Conservation (phyloP, 1,140 invertebrate genomes). For the Achatina immaculata region DNA sequence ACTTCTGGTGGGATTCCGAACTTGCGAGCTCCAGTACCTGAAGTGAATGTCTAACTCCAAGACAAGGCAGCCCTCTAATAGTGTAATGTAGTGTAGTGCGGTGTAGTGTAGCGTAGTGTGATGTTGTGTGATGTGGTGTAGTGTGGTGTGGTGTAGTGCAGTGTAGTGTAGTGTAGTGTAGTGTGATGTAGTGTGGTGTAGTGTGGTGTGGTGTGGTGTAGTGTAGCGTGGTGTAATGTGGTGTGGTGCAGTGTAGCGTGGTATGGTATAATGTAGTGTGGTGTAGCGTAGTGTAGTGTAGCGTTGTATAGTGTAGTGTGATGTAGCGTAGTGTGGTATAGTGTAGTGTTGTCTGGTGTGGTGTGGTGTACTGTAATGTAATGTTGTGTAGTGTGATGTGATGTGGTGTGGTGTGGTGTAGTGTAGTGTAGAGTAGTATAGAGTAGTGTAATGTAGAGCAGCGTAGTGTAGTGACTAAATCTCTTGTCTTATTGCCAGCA, state of each 20-base stretch:
- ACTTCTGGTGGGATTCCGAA: no score
- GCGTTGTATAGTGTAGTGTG: not conserved
- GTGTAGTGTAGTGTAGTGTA: slow-evolving; percentile 45
- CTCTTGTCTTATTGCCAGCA: no score
- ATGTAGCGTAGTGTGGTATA: not conserved
- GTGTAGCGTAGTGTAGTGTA: slow-evolving; percentile 25
- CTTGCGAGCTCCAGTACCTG: no score
- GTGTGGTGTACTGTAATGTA: not conserved
- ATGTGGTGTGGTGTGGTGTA: slow-evolving; percentile 39
- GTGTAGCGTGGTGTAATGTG: slow-evolving; percentile 46
- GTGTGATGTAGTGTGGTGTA: slow-evolving; percentile 38
- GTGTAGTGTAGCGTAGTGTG: no score
- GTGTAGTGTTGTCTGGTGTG: not conserved
- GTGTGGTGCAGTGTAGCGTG: slow-evolving; percentile 46
- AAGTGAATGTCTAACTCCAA: no score
- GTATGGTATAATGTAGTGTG: slow-evolving; percentile 46
- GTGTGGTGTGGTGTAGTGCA: slow-evolving; percentile 49
- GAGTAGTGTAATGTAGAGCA: slow-evolving; percentile 3
- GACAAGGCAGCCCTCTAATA: no score
- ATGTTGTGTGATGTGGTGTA: slow-evolving; percentile 45
- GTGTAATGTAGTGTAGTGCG: no score
- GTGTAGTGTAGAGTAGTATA: not conserved
- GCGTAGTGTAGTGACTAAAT: not conserved
- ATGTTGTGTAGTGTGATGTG: slow-evolving; percentile 37
- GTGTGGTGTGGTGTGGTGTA: slow-evolving; percentile 47